A percentile compares a stretch with the other conserved stretches of the same genome.
These are phyloP conservation scores for Nasonovia ribisnigri DNA, from an alignment of 2,888 invertebrate genomes.

Conservation along the genomic window DNA sequence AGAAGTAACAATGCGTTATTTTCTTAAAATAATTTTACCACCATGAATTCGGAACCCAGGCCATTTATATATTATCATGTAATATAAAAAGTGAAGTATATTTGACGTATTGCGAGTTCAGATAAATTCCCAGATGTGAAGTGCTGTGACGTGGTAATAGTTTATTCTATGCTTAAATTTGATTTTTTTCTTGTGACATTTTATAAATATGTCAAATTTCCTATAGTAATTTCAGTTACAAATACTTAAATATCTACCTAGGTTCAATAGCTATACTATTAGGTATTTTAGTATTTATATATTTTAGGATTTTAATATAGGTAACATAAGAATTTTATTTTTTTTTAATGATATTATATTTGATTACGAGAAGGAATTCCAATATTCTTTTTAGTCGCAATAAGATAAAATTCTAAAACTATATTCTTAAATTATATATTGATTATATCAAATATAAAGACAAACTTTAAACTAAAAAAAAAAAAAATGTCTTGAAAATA, in stretches of 20 bases:
- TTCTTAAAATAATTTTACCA: constrained; percentile 5
- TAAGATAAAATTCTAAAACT: background rate
- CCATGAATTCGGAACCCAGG: background rate
- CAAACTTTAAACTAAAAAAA: background rate
- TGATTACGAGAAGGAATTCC: background rate
- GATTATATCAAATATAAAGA: background rate
- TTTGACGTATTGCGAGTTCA: background rate
- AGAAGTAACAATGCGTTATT: background rate
- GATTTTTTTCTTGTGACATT: background rate
- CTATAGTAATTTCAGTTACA: background rate
- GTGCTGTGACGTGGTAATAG: background rate
- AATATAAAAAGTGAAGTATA: background rate
- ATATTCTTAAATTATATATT: background rate
- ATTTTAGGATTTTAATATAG: background rate
- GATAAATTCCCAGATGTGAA: background rate
- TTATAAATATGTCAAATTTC: background rate
- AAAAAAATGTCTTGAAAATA: background rate
- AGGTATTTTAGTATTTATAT: background rate
- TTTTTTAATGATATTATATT: too few relatives aligned
- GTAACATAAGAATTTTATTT: too few relatives aligned
- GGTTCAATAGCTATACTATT: background rate
- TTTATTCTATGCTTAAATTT: background rate
- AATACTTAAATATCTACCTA: background rate
- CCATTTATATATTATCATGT: background rate
- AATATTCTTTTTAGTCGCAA: background rate